Conservation (phyloP, 2,888 invertebrate species). For the Pollenia amentaria region DNA sequence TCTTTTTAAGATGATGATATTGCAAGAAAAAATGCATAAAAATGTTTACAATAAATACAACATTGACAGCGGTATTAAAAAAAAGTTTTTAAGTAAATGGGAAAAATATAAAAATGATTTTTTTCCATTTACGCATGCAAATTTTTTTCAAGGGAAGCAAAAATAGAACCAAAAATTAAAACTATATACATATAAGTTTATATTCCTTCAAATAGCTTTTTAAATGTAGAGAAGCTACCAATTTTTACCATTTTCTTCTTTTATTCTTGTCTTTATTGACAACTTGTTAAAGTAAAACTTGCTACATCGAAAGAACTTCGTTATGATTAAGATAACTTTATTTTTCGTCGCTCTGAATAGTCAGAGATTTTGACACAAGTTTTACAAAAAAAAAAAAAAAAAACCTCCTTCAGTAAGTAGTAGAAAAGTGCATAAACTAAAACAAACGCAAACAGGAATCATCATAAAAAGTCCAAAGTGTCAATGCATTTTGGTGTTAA, state of each 20-base stretch:
- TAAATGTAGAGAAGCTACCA: no score
- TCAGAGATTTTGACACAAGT: no score
- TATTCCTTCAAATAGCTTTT: no score
- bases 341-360: neutral
- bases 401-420: neutral
- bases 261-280: neutral
- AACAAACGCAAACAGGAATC: constrained; percentile 1
- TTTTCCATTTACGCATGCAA: constrained; percentile 4
- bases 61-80: constrained; percentile 30
- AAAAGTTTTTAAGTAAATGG: neutral
- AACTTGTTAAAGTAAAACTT: neutral
- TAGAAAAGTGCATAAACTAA: neutral
- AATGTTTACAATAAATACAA: neutral
- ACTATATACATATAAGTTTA: no score
- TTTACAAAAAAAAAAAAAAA: no score
- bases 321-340: constrained; percentile 35
- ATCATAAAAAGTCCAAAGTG: constrained; percentile 46
- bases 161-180: no score
- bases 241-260: no score
- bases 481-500: constrained; percentile 57
- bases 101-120: neutral
- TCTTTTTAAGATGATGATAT: neutral
- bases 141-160: neutral
- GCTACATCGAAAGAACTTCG: neutral
- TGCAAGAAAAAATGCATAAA: neutral